These are phyloP conservation scores for Plecotus auritus DNA, from an alignment of 2,113 vertebrate genomes.

Conservation along the genomic window DNA sequence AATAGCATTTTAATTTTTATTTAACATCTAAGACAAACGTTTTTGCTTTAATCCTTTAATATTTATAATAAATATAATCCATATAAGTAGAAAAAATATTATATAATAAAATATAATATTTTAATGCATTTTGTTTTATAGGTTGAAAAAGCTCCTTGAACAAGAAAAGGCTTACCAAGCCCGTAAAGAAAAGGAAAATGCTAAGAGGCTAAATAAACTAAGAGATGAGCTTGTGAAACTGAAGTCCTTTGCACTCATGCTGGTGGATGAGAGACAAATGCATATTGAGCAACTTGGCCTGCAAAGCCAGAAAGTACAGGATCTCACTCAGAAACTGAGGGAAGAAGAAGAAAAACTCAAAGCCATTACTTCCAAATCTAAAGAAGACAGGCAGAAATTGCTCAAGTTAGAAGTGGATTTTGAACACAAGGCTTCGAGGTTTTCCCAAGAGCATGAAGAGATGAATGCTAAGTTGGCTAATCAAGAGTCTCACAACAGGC, in stretches of 20 bases:
- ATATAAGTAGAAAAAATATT: background rate
- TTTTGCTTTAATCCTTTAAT: slow-evolving; percentile 2
- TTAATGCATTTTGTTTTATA: slow-evolving; percentile 74
- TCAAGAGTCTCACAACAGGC: slow-evolving; percentile 90
- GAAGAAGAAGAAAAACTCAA: slow-evolving; percentile 89
- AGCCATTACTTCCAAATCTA: slow-evolving; percentile 78
- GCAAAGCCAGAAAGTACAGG: slow-evolving; percentile 92
- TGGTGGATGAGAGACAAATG: slow-evolving; percentile 96
- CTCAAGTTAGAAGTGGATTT: slow-evolving; percentile 90
- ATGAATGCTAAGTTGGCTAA: slow-evolving; percentile 88
- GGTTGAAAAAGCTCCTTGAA: slow-evolving; percentile 94
- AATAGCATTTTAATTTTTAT: background rate
- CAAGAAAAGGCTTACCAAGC: slow-evolving; percentile 95
- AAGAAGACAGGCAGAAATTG: slow-evolving; percentile 91
- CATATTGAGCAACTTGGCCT: slow-evolving; percentile 93
- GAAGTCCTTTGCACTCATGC: slow-evolving; percentile 96
- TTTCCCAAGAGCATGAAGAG: slow-evolving; percentile 90
- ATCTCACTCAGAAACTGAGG: slow-evolving; percentile 89
- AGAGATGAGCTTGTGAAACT: slow-evolving; percentile 93
- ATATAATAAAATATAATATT: background rate
- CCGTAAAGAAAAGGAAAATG: slow-evolving; percentile 92
- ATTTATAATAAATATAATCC: background rate
- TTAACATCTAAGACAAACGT: background rate
- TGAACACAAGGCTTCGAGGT: slow-evolving; percentile 85
- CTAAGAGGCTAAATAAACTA: slow-evolving; percentile 88